Evolutionary conservation across 1,140 invertebrate genomes (phyloP), one percentile per base, ranked within the genome.

Genomic region (Platyura marginata): DNA sequence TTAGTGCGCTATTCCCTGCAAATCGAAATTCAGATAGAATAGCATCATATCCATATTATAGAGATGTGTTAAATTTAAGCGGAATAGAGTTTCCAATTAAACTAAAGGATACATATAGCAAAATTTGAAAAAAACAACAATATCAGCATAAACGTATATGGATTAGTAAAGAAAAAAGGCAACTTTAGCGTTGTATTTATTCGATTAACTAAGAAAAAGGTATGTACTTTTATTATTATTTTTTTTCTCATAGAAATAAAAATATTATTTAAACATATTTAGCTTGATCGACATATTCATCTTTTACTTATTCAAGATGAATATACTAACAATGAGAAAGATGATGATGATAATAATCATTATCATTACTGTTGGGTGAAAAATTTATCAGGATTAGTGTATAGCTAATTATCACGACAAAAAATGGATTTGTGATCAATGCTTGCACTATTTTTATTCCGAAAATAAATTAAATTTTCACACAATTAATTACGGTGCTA

Each of bases 31-130:
- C 36, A 16, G 16, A 42, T 29, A 10, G 23, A 23, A 42, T 40
- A 9, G 40, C 41, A 11, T 41, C 42, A 3, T 51, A 51, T 44
- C 49, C 49, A 13, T 6, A 51, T 44, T 51, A 29, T 29, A 13
- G 13, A 29, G 13, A 6, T 29, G 25, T 29, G 13, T 29, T 29
- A 29, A 13, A 29, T 29, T 29, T 29, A 13, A 6, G 25, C 6
- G 25, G 25, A 8, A 29, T 29, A 29, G 6, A 6, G 6, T 29
- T 29, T 29, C 25, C 25, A 29, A 29, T 13, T 8, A 6, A 6
- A 29, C 13, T 29, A 13, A 29, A 29, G 13, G 6, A 29, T 8
- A n/a, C n/a, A n/a, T n/a, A 29, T 29, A 29, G 13, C 6, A 29
- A 29, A 29, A 13, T 29, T 29, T 29, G 25, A 29, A 13, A 13